Conservation (phyloP, 2,888 invertebrate genomes). For the Mycalesis mineus region DNA sequence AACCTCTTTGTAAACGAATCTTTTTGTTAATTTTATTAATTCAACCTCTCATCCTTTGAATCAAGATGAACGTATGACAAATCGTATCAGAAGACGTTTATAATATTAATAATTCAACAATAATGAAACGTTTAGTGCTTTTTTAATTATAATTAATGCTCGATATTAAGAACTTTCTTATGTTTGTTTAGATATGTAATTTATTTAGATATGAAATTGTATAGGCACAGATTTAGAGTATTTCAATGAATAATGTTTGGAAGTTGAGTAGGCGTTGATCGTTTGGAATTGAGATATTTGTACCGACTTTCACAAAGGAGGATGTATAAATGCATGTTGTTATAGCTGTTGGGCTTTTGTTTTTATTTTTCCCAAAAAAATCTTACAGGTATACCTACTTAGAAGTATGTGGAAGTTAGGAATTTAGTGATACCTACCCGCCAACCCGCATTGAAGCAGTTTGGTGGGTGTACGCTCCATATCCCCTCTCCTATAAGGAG, state of each 20-base stretch:
- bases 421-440: too few relatives aligned
- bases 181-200: slow-evolving; percentile 1
- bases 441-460: too few relatives aligned
- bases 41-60: slow-evolving; percentile 44
- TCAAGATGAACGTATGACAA: slow-evolving; percentile 40
- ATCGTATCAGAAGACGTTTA: slow-evolving; percentile 35
- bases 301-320: too few relatives aligned
- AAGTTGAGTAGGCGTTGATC: too few relatives aligned
- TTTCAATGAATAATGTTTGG: neutral
- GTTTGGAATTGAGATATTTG: too few relatives aligned
- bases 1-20: slow-evolving; percentile 34
- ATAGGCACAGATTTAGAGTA: neutral
- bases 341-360: too few relatives aligned
- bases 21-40: slow-evolving; percentile 57
- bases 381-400: too few relatives aligned
- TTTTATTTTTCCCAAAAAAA: too few relatives aligned
- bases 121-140: slow-evolving; percentile 32
- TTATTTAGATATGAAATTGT: slow-evolving; percentile 2
- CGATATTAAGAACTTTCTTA: slow-evolving; percentile 17
- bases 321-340: too few relatives aligned
- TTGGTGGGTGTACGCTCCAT: too few relatives aligned
- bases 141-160: slow-evolving; percentile 37
- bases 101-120: slow-evolving; percentile 45
- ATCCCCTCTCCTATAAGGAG: too few relatives aligned
- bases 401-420: too few relatives aligned